Base-by-base conservation (phyloP, 2,888 invertebrate genomes). In the Hermaeophaga mercurialis region DNA sequence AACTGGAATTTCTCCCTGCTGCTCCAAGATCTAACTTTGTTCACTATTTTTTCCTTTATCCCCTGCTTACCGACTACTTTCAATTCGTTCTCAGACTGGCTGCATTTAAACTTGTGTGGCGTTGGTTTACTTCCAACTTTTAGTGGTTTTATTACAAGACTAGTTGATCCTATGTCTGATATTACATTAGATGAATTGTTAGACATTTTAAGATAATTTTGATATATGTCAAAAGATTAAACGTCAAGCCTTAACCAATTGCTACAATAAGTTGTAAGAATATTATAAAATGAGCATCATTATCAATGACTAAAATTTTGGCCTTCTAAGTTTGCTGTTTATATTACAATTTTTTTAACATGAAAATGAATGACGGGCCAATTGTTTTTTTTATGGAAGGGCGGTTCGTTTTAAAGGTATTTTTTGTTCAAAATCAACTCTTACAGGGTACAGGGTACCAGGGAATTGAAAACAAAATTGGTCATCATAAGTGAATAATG, bases 11-110 rank as follows among this genome's bases (percentile, higher is more conserved):
- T 62, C 17, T 66, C 64, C 19, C 63, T 54, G 34, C 59, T 63
- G 45, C 65, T 67, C 67, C 66, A 69, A 41, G 68, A 68, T 56
- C 65, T 63, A 5, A 66, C 67, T 62, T 64, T 66, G 38, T 54
- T 65, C 1, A 69, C 60, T 17, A 67, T 63, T 46, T 65, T 67
- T 33, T 67, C 62, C 48, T 61, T 66, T 34, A 63, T 61, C 22
- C 58, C 57, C n/a, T n/a, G n/a, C 38, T 65, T 67, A 50, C 59
- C 58, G 26, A 39, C 31, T 48, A 52, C 47, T 46, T 66, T 66
- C 18, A 70, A 52, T 41, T 56, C 64, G 36, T 70, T 67, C 53
- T 71, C 70, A 19, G 70, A 68, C 36, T 62, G 62, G 54, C 67
- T 67, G 26, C 62, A 55, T 62, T 60, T 66, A 48, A 67, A 61